These are phyloP conservation scores for Mastomys natalensis DNA, from an alignment of 2,113 vertebrate species.

Conservation along the genomic window DNA sequence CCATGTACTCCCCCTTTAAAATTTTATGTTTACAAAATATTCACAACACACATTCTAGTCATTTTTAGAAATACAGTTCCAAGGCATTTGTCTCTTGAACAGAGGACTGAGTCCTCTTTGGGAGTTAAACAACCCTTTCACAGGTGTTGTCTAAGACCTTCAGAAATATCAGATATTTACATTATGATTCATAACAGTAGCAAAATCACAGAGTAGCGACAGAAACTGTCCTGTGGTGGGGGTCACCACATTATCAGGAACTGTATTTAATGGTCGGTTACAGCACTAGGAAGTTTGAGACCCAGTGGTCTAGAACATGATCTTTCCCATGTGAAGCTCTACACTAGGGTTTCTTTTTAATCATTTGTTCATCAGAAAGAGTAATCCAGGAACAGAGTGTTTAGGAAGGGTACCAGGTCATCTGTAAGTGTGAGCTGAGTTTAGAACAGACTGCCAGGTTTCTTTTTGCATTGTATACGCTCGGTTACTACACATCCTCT, in stretches of 20 bases:
- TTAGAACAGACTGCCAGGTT: constrained; percentile 7
- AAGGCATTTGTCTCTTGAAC: neutral
- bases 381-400: neutral
- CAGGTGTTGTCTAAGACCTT: no score
- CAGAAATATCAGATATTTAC: neutral
- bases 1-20: neutral
- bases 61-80: neutral
- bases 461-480: neutral
- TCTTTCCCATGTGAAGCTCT: neutral
- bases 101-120: neutral
- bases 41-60: neutral
- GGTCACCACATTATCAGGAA: neutral
- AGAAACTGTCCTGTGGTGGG: neutral
- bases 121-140: neutral
- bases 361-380: constrained; percentile 18
- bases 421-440: neutral
- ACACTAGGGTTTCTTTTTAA: constrained; percentile 37
- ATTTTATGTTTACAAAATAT: neutral
- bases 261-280: neutral
- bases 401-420: neutral
- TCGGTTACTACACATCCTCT: neutral
- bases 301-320: neutral
- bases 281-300: neutral
- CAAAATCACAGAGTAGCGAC: neutral
- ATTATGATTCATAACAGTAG: neutral